These are phyloP conservation scores for Bungarus multicinctus DNA, from an alignment of 2,113 vertebrate species.

Conservation along the genomic window DNA sequence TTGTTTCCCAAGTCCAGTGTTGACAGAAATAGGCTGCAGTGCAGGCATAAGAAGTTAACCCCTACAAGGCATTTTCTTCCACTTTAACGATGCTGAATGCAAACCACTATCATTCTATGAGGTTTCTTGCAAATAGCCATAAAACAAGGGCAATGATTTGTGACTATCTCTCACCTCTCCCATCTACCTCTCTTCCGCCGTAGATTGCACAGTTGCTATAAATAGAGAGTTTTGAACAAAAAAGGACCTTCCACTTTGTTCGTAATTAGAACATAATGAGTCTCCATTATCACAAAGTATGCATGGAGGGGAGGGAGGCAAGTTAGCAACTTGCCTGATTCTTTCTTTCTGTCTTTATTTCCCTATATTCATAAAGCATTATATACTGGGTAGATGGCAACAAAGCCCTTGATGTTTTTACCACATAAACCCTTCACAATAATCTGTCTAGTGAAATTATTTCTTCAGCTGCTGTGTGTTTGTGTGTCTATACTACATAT, in stretches of 20 bases:
- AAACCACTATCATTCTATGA: constrained; percentile 49
- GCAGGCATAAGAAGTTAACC: constrained; percentile 80
- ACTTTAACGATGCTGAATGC: constrained; percentile 46
- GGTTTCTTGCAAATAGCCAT: constrained; percentile 57
- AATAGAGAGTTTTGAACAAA: constrained; percentile 62
- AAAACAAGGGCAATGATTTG: constrained; percentile 62
- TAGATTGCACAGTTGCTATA: constrained; percentile 57
- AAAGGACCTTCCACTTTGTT: constrained; percentile 46
- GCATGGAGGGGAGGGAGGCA: constrained; percentile 47
- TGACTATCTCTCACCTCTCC: constrained; percentile 42
- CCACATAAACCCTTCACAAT: rapidly evolving
- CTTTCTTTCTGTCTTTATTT: background rate
- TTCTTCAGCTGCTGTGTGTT: background rate
- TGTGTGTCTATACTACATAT: background rate
- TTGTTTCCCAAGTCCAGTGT: constrained; percentile 72
- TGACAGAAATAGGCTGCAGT: constrained; percentile 83
- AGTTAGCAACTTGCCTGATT: constrained; percentile 34
- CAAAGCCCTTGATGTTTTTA: background rate
- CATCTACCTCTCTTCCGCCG: background rate
- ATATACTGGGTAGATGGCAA: constrained; percentile 17
- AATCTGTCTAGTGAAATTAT: background rate
- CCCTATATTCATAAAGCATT: constrained; percentile 24
- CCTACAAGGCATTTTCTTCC: constrained; percentile 71
- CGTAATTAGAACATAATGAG: constrained; percentile 59
- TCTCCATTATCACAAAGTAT: constrained; percentile 49